These are phyloP conservation scores for Deladenus siricidicola DNA, from an alignment of 2,888 invertebrate species.

Conservation along the genomic window DNA sequence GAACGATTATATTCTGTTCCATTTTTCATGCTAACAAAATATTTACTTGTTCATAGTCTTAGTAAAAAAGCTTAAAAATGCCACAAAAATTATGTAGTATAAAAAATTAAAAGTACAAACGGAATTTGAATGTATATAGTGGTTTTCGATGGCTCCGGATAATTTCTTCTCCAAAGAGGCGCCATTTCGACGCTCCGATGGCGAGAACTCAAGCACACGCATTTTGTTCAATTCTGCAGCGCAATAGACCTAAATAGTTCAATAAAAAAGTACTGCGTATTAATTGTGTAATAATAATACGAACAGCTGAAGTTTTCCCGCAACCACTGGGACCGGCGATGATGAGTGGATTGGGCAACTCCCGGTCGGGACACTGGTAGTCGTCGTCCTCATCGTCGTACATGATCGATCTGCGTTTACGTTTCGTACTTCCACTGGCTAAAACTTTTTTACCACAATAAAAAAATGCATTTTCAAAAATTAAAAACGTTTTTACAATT, in stretches of 20 bases:
- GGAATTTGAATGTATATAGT: background rate
- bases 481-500: no score
- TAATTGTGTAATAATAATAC: background rate
- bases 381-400: slow-evolving; percentile 5
- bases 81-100: background rate
- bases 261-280: background rate
- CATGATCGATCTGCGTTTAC: background rate
- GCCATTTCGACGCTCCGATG: slow-evolving; percentile 13
- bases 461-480: no score
- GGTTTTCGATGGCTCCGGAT: slow-evolving; percentile 11
- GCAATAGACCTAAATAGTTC: slow-evolving; percentile 13
- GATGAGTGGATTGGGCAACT: slow-evolving; percentile 7
- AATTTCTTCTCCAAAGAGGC: slow-evolving; percentile 11
- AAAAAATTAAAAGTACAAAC: background rate
- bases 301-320: slow-evolving; percentile 14
- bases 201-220: slow-evolving; percentile 11
- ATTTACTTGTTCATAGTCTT: no score
- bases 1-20: no score
- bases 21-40: no score
- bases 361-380: slow-evolving; percentile 4
- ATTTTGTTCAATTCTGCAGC: slow-evolving; percentile 10
- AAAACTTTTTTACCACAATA: no score
- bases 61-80: no score
- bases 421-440: no score
- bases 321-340: slow-evolving; percentile 11